A percentile compares a stretch with the other conserved stretches of the same genome.
These are phyloP conservation scores for Brenthis daphne DNA, from an alignment of 2,888 invertebrate genomes.

Conservation along the genomic window DNA sequence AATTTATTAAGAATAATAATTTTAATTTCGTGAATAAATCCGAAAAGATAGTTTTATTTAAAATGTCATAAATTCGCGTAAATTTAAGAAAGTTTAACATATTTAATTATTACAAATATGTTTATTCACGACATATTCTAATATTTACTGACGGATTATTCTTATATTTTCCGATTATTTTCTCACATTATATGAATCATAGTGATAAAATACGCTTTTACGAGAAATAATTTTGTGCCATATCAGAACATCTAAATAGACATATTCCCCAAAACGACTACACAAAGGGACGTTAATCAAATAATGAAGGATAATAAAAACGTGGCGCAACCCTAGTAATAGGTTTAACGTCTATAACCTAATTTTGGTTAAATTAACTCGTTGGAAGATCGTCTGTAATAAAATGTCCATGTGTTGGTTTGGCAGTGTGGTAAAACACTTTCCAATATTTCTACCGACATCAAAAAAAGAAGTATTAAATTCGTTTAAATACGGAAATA, in stretches of 20 bases:
- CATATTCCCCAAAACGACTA: constrained; percentile 19
- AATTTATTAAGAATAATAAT: no score
- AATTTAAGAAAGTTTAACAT: no score
- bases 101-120: no score
- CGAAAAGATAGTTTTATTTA: no score
- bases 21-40: no score
- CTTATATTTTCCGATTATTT: no score
- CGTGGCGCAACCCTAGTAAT: constrained; percentile 29
- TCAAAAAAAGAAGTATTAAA: neutral
- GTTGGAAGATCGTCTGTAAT: constrained; percentile 11
- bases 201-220: no score
- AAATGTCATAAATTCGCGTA: no score
- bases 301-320: constrained; percentile 38
- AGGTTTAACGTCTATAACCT: constrained; percentile 36
- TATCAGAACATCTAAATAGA: neutral
- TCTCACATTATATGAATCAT: no score
- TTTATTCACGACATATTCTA: no score
- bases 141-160: no score
- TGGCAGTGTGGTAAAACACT: neutral
- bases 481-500: neutral
- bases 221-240: no score
- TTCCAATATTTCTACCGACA: neutral
- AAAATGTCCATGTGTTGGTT: constrained; percentile 9
- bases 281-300: constrained; percentile 34
- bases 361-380: constrained; percentile 35